A percentile compares a stretch with the other conserved stretches of the same genome.
phyloP scores from a whole-genome alignment of 2,113 vertebrate species.

The Grus americana region DNA sequence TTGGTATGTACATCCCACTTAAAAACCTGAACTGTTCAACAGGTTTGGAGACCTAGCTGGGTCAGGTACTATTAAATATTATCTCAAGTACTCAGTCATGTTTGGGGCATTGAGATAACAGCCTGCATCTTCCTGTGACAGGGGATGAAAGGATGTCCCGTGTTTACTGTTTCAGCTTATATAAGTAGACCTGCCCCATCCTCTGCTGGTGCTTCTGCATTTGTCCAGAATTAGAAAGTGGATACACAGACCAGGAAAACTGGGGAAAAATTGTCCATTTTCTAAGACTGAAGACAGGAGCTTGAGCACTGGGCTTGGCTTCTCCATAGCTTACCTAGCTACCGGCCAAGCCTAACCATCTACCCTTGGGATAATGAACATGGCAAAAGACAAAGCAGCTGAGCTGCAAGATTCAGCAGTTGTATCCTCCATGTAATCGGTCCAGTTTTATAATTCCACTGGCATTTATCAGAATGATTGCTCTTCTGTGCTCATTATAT shows the following conservation, averaged over 20 bases:
- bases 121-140: not conserved
- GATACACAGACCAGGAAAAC: not conserved
- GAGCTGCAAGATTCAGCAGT: not conserved
- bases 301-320: not conserved
- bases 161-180: not conserved
- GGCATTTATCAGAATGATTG: not conserved
- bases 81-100: not conserved
- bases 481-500: not conserved
- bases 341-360: not conserved
- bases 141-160: accelerated
- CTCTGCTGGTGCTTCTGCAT: not conserved
- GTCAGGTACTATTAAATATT: not conserved
- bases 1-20: not conserved
- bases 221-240: not conserved
- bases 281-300: not conserved
- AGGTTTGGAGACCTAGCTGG: not conserved
- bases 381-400: not conserved
- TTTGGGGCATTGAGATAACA: not conserved
- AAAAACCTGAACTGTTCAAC: not conserved
- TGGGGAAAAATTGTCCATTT: not conserved
- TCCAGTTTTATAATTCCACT: not conserved
- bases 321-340: not conserved
- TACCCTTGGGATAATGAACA: not conserved
- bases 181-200: not conserved
- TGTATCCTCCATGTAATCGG: not conserved